These are phyloP conservation scores for Chrysolina haemoptera DNA, from an alignment of 2,888 invertebrate species.

Conservation along the genomic window DNA sequence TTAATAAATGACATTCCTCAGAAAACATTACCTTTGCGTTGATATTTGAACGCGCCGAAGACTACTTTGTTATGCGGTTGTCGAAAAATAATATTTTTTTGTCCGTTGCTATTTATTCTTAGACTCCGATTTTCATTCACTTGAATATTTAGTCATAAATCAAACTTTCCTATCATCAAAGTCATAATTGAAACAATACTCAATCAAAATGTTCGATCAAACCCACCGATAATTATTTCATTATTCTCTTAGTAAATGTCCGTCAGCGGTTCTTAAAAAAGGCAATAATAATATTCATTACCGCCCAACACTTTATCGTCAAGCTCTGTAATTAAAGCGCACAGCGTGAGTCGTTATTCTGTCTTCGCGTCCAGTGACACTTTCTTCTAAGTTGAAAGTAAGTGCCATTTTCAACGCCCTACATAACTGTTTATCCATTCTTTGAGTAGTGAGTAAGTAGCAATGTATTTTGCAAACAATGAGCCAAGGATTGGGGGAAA, in stretches of 20 bases:
- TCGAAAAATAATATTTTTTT: no score
- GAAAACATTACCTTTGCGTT: no score
- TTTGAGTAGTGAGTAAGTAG: slow-evolving; percentile 44
- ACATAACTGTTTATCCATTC: slow-evolving; percentile 25
- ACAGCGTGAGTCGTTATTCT: slow-evolving; percentile 23
- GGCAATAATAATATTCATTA: slow-evolving; percentile 29
- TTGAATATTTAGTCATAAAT: background rate
- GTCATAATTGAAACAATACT: background rate
- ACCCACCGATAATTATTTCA: background rate
- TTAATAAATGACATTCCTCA: no score
- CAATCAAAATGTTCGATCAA: slow-evolving; percentile 3
- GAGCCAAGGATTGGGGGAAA: slow-evolving; percentile 49
- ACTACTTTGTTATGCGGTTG: no score
- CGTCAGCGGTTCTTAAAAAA: slow-evolving; percentile 12
- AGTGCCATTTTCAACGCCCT: slow-evolving; percentile 35
- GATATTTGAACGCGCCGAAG: no score
- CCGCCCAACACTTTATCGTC: slow-evolving; percentile 30
- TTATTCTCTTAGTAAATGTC: background rate
- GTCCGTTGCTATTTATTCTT: no score
- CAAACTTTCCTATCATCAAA: background rate
- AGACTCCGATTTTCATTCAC: no score
- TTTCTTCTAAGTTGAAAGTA: slow-evolving; percentile 37
- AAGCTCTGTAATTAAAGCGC: slow-evolving; percentile 33
- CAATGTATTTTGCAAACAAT: slow-evolving; percentile 64
- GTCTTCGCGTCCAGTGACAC: slow-evolving; percentile 37